Conservation (phyloP, 2,888 invertebrate genomes). For the Cetonia aurata region DNA sequence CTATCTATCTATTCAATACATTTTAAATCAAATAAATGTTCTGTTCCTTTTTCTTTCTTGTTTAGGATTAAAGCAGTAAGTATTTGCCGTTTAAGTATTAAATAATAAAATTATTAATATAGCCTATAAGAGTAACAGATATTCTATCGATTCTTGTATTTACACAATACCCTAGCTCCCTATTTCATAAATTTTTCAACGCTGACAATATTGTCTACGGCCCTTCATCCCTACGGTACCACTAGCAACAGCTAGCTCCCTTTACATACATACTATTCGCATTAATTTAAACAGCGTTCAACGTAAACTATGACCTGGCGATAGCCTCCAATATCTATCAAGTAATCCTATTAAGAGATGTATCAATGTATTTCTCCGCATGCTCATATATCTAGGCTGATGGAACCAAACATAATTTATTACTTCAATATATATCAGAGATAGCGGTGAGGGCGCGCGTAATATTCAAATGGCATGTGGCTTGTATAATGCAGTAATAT, state of each 20-base stretch:
- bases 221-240: neutral
- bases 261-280: neutral
- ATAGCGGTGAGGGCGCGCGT: constrained; percentile 11
- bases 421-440: constrained; percentile 44
- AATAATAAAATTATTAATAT: too few species aligned
- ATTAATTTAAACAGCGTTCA: constrained; percentile 33
- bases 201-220: too few species aligned
- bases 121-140: too few species aligned
- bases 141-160: too few species aligned
- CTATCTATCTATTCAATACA: too few species aligned
- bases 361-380: constrained; percentile 42
- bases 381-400: constrained; percentile 43
- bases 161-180: too few species aligned
- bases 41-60: too few species aligned
- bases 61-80: too few species aligned
- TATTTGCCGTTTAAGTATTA: too few species aligned
- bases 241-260: constrained; percentile 4
- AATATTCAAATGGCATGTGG: constrained; percentile 23
- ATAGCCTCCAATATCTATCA: constrained; percentile 47
- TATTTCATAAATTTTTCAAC: too few species aligned
- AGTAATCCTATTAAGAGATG: constrained; percentile 48
- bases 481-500: constrained; percentile 5
- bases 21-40: too few species aligned
- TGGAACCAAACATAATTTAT: constrained; percentile 47
- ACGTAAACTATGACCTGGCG: constrained; percentile 40